These are phyloP conservation scores for Dasypus novemcinctus DNA, from an alignment of 2,113 vertebrate genomes.

Conservation along the genomic window DNA sequence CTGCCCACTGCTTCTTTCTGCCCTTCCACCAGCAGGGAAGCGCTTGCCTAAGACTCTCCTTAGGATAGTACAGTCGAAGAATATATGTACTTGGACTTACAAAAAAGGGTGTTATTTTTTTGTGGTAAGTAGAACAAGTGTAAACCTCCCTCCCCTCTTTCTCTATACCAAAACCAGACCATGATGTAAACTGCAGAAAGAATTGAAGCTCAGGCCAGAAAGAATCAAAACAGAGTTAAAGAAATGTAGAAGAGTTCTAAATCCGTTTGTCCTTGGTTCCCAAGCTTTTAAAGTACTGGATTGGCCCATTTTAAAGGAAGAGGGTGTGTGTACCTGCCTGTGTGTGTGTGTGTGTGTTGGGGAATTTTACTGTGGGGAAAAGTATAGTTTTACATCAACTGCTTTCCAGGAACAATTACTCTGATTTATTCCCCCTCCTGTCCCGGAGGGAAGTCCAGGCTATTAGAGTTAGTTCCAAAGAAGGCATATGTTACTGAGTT, in stretches of 20 bases:
- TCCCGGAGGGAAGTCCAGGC: not conserved
- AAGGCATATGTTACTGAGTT: constrained; percentile 52
- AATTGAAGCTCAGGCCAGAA: not conserved
- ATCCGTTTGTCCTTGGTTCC: not conserved
- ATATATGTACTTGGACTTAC: not conserved
- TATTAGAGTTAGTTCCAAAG: constrained; percentile 62
- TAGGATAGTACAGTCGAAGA: not conserved
- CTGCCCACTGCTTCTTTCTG: not conserved
- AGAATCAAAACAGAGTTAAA: not conserved
- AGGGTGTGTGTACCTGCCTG: not conserved
- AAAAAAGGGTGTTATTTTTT: not conserved
- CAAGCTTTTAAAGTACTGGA: not conserved
- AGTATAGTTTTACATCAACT: constrained; percentile 52
- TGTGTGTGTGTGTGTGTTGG: not conserved
- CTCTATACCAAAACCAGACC: not conserved
- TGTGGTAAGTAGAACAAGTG: not conserved
- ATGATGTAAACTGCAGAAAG: not conserved
- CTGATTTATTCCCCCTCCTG: constrained; percentile 58
- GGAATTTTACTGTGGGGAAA: constrained; percentile 19
- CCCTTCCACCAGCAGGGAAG: not conserved
- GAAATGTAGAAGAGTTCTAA: not conserved
- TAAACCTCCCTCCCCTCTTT: not conserved
- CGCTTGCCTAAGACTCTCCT: not conserved
- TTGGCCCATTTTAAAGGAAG: not conserved
- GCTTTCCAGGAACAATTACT: constrained; percentile 59